These are phyloP conservation scores for Volucella inflata DNA, from an alignment of 2,888 invertebrate genomes.

Conservation along the genomic window DNA sequence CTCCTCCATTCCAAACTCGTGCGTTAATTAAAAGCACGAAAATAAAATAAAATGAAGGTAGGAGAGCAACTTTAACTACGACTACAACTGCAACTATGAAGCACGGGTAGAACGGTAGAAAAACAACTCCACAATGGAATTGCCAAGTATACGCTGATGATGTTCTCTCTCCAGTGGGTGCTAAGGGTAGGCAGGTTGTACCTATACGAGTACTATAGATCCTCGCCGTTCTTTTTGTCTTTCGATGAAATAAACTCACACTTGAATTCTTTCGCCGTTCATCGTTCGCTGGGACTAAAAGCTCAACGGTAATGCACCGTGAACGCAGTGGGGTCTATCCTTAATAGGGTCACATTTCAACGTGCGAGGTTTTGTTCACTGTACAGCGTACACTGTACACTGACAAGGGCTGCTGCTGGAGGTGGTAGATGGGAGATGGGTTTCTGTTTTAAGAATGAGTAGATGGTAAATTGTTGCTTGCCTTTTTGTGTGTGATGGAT, in stretches of 20 bases:
- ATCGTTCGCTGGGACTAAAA: neutral
- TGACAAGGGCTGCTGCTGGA: conserved; percentile 14
- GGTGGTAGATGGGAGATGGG: neutral
- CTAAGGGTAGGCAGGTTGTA: neutral
- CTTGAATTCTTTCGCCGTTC: too few species aligned
- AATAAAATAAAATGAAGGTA: conserved; percentile 48
- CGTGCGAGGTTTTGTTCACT: conserved; percentile 46
- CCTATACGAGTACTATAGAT: neutral
- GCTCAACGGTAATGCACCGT: conserved; percentile 60
- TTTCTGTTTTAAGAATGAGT: too few species aligned
- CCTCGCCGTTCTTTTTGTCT: conserved; percentile 19
- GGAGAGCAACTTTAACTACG: neutral
- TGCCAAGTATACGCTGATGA: conserved; percentile 47
- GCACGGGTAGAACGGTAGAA: neutral
- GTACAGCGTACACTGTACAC: conserved; percentile 14
- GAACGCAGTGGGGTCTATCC: conserved; percentile 11
- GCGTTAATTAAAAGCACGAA: conserved; percentile 64
- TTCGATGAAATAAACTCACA: conserved; percentile 57
- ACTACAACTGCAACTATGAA: too few species aligned
- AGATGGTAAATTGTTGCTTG: conserved; percentile 56
- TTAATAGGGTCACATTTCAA: conserved; percentile 60
- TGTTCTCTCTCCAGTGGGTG: conserved; percentile 1
- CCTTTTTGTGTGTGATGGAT: conserved; percentile 39
- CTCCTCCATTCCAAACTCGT: conserved; percentile 21
- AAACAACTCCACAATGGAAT: conserved; percentile 35